Evolutionary conservation across 2,888 invertebrate genomes (phyloP).

Genomic region (Ametastegia equiseti): DNA sequence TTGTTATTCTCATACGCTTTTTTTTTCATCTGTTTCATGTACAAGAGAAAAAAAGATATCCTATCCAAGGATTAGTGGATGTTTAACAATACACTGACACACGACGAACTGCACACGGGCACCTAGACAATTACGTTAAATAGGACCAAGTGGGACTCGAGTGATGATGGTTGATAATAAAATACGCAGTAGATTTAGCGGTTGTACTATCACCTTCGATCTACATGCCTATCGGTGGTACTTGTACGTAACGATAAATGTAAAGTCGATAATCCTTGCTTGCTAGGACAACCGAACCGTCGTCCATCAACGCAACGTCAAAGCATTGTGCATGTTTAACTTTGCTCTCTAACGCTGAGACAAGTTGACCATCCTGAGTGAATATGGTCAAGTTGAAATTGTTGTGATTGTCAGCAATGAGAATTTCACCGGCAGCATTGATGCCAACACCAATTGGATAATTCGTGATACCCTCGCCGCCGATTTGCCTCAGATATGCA

Average conservation of each 20-base stretch:
- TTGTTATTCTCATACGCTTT: too few relatives aligned
- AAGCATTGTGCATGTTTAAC: constrained; percentile 99
- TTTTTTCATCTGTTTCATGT: too few relatives aligned
- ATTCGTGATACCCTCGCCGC: constrained; percentile 99
- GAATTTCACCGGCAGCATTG: constrained; percentile 96
- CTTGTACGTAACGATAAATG: constrained; percentile 98
- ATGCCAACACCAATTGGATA: constrained; percentile 99
- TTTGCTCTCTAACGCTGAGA: constrained; percentile 99
- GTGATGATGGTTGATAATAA: constrained; percentile 5
- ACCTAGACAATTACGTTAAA: constrained; percentile 1
- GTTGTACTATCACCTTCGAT: constrained; percentile 49
- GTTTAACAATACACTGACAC: neutral
- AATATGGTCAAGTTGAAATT: constrained; percentile 99
- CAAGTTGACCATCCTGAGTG: constrained; percentile 97
- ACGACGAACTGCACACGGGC: neutral
- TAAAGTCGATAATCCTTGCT: constrained; percentile 99
- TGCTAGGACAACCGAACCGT: constrained; percentile 98
- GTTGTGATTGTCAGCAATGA: constrained; percentile 99
- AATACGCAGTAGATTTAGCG: neutral
- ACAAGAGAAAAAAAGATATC: too few relatives aligned
- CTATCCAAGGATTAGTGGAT: constrained; percentile 5
- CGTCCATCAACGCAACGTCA: constrained; percentile 99
- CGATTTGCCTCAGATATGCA: constrained; percentile 96
- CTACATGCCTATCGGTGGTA: constrained; percentile 91
- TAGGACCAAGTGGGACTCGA: constrained; percentile 30